Evolutionary conservation across 2,113 vertebrate species (phyloP), one percentile per base, ranked within the genome.

Genomic region (Pomatorhinus ruficollis): DNA sequence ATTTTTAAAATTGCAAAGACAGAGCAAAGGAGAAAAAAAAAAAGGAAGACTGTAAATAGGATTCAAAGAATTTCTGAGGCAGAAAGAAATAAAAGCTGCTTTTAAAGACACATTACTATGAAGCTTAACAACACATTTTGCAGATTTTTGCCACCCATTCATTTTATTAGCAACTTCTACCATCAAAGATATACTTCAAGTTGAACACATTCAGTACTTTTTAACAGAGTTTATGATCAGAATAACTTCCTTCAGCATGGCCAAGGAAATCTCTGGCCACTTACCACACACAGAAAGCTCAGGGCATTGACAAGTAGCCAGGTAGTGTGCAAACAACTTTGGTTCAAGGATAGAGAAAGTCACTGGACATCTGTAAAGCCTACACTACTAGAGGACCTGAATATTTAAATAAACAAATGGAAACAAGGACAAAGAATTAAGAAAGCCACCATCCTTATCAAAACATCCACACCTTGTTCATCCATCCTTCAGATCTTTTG

Each of bases 11-110:
- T 97, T 79, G 21, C 30, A 82, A 71, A 78, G 60, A 82, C 23
- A 95, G 57, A 85, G 76, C 13, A 35, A 86, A 68, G 2, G 15
- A 18, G 30, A 12, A 14, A 2, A 20, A 84, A 86, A 83, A 83
- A 96, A 49, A 87, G 59, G 53, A 85, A 71, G 90, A 98, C 45
- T 93, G 93, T 92, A 65, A 90, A 97, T 65, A 97, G 86, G 63
- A 95, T 82, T 56, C 88, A 96, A 95, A 93, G 91, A 74, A 24
- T n/a, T 24, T 92, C 10, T 45, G 84, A 80, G 77, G 56, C 44
- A 95, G 84, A 90, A 88, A 95, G 64, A 47, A 74, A 52, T 27
- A 92, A 91, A 97, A 96, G 35, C 35, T 95, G 53, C 57, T 93
- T 69, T 64, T 75, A 75, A 81, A 93, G 78, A 60, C 2, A 21